Conservation (phyloP, 35 echinoderm and acorn worm species). For the Acanthaster planci region DNA sequence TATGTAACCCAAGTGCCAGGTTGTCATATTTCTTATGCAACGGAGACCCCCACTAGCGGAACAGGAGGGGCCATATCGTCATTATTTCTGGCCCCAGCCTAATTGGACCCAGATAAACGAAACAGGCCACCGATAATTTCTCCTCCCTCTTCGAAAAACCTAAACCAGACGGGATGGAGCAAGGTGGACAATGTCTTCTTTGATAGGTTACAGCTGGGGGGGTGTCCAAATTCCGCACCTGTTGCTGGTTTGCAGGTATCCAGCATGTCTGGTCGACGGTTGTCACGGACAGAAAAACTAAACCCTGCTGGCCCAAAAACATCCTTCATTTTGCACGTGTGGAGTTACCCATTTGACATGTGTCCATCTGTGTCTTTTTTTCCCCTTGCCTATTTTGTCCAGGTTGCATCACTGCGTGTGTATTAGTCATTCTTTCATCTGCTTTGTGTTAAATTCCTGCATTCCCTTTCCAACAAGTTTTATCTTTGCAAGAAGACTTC, state of each 20-base stretch:
- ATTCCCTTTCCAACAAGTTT: no score
- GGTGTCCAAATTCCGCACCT: neutral
- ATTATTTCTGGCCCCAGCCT: neutral
- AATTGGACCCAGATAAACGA: no score
- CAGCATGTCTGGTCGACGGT: neutral
- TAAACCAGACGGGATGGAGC: no score
- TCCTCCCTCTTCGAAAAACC: no score
- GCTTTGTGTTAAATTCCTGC: no score
- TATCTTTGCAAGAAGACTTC: no score
- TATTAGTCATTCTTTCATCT: no score
- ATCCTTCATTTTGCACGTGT: neutral
- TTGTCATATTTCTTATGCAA: constrained; percentile 15
- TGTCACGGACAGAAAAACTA: neutral
- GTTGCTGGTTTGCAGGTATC: neutral
- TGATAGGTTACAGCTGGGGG: neutral
- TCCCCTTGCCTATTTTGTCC: no score
- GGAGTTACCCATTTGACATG: no score
- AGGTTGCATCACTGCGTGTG: no score
- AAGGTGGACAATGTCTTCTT: neutral
- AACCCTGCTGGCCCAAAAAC: neutral
- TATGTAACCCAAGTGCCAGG: neutral
- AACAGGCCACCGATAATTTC: no score
- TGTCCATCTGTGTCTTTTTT: no score
- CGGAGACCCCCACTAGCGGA: neutral
- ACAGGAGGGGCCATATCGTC: neutral